Evolutionary conservation across 1,140 invertebrate species (phyloP).

Genomic region (Papilio machaon): DNA sequence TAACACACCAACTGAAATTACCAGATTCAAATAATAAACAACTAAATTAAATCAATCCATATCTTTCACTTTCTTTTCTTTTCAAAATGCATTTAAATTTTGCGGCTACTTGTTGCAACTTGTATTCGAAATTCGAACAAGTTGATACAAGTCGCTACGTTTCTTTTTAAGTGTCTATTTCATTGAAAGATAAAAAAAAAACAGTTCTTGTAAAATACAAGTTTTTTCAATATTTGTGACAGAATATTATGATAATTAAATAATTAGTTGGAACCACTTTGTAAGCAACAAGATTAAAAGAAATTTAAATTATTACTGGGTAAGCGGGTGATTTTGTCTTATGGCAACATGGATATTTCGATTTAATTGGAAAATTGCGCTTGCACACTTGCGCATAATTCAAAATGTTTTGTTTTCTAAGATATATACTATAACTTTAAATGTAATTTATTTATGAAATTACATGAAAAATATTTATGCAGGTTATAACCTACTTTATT

Average conservation of each 20-base stretch:
- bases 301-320: neutral
- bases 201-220: too few relatives aligned
- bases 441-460: neutral
- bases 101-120: slow-evolving; percentile 54
- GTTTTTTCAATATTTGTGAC: too few relatives aligned
- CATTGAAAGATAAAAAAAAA: neutral
- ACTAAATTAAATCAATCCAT: neutral
- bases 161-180: neutral
- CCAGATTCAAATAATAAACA: neutral
- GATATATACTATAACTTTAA: too few relatives aligned
- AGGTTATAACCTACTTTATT: too few relatives aligned
- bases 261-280: neutral
- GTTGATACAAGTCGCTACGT: slow-evolving; percentile 7
- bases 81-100: slow-evolving; percentile 44
- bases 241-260: neutral
- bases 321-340: neutral
- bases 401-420: too few relatives aligned
- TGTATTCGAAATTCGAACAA: slow-evolving; percentile 30
- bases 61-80: neutral
- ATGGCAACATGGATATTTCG: too few relatives aligned
- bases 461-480: neutral
- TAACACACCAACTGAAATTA: slow-evolving; percentile 34
- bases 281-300: neutral
- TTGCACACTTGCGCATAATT: too few relatives aligned
- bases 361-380: too few relatives aligned